These are phyloP conservation scores for Alectura lathami DNA, from an alignment of 2,113 vertebrate genomes.

Conservation along the genomic window DNA sequence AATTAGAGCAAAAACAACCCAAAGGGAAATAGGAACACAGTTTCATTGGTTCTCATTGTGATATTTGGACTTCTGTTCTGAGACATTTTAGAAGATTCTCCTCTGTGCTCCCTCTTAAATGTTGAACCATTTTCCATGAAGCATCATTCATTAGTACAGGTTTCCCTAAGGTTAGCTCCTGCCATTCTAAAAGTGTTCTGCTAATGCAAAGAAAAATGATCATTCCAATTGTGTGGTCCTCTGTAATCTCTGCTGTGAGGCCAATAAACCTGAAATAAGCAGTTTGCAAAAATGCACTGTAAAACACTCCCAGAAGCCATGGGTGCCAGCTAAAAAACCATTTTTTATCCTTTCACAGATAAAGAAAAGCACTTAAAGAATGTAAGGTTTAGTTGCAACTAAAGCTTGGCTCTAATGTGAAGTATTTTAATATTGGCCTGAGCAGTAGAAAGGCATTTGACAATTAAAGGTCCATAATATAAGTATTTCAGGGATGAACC, in stretches of 20 bases:
- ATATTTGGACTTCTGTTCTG: background rate
- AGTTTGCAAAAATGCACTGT: constrained; percentile 21
- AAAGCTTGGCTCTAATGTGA: background rate
- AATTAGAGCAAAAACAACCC: background rate
- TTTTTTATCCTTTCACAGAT: constrained; percentile 32
- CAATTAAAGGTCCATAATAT: background rate
- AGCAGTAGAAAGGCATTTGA: background rate
- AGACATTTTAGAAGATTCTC: background rate
- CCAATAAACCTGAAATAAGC: constrained; percentile 16
- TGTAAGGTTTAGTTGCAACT: background rate
- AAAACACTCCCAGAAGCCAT: constrained; percentile 2
- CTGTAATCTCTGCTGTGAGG: background rate
- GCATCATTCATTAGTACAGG: background rate
- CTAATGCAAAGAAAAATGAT: constrained; percentile 42
- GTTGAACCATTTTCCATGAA: background rate
- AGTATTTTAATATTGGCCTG: background rate
- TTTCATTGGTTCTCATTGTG: background rate
- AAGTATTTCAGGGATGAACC: background rate
- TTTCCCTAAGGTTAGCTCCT: background rate
- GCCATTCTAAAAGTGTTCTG: background rate
- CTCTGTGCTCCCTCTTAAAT: background rate
- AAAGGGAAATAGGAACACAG: background rate
- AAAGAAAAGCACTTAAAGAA: constrained; percentile 38
- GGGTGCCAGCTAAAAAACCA: constrained; percentile 16
- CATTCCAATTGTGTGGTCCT: constrained; percentile 37